These are phyloP conservation scores for Chiloscyllium plagiosum DNA, from an alignment of 2,113 vertebrate genomes.

Conservation along the genomic window DNA sequence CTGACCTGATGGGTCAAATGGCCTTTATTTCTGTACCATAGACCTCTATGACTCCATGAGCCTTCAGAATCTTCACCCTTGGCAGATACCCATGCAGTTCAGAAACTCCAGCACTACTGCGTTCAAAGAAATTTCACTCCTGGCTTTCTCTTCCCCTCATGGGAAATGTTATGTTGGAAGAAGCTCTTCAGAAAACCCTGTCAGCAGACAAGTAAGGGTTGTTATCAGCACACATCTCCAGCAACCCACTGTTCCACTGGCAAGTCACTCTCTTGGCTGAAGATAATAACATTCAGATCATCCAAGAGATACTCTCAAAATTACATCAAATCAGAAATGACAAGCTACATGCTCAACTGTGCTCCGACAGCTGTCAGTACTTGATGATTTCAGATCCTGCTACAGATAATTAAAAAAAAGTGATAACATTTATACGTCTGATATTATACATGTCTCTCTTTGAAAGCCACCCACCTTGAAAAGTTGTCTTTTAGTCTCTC, in stretches of 20 bases:
- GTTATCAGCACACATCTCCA: not conserved
- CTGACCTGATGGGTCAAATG: no score
- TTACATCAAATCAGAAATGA: not conserved
- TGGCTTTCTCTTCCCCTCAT: not conserved
- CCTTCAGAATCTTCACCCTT: not conserved
- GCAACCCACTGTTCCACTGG: not conserved
- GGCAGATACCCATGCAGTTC: not conserved
- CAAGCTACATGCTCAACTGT: not conserved
- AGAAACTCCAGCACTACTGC: not conserved
- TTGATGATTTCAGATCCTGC: not conserved
- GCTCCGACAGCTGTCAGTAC: not conserved
- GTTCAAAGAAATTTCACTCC: not conserved
- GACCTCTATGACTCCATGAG: no score
- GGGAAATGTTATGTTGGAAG: not conserved
- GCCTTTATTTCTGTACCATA: no score
- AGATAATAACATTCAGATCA: slow-evolving; percentile 9
- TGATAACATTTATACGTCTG: not conserved
- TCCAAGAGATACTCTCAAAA: not conserved
- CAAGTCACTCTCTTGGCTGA: not conserved
- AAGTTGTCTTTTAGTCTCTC: not conserved
- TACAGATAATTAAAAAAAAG: not conserved
- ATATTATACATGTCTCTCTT: not conserved
- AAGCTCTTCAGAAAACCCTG: not conserved
- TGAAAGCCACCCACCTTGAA: not conserved
- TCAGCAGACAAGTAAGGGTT: not conserved